These are phyloP conservation scores for Thalassarche chlororhynchos DNA, from an alignment of 2,113 vertebrate species.

Conservation along the genomic window DNA sequence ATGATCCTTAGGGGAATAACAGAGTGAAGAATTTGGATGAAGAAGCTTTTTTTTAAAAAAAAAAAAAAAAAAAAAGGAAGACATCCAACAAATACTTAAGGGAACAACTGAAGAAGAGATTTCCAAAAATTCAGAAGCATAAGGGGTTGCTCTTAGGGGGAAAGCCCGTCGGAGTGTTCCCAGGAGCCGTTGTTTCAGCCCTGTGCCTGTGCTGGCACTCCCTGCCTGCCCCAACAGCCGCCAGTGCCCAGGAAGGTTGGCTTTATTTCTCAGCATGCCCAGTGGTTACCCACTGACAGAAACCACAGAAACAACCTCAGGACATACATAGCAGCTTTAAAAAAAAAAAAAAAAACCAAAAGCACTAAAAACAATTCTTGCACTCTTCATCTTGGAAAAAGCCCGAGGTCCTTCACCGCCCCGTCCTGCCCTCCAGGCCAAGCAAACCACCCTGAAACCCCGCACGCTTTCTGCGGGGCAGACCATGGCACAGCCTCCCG, in stretches of 20 bases:
- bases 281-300: neutral
- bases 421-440: neutral
- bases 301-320: neutral
- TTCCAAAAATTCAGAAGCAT: neutral
- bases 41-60: neutral
- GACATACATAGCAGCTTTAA: neutral
- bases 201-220: neutral
- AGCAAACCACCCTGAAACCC: neutral
- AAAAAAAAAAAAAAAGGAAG: neutral
- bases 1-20: neutral
- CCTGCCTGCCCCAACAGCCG: neutral
- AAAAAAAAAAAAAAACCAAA: too few relatives aligned
- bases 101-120: neutral
- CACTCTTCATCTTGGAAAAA: neutral
- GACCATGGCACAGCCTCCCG: neutral
- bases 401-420: fast-evolving
- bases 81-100: conserved; percentile 12
- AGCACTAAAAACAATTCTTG: neutral
- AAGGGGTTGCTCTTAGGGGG: neutral
- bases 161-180: neutral
- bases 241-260: neutral
- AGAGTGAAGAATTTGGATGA: neutral
- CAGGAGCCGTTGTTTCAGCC: neutral
- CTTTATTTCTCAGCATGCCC: neutral
- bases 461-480: fast-evolving